Base-by-base conservation (phyloP, 2,888 invertebrate species). In the Acrobasis consociella region DNA sequence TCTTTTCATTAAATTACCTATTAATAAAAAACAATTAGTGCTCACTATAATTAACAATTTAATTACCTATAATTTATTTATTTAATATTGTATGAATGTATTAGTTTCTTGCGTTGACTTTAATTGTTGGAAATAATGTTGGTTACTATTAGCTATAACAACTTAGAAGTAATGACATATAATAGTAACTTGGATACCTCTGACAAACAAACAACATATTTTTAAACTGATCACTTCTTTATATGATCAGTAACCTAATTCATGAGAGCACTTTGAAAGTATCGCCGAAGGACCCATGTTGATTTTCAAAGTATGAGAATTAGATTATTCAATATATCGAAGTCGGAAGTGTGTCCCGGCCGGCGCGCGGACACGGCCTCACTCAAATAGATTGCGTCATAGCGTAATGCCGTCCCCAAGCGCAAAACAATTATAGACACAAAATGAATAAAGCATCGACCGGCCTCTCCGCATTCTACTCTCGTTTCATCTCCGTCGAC, bases 371-470 rank as follows among this genome's bases (percentile, higher is more conserved):
- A 83, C 82, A 77, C 76, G 75, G 82, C 82, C 22, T 87, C 88
- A 89, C 90, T 91, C 86, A 86, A 80, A 86, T 83, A 87, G 88
- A 91, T 91, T 90, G 84, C 87, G 81, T 86, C 85, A 89, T 86
- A 87, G 71, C 71, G 81, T 81, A 82, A 83, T 83, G 75, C 70
- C 74, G 75, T 86, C 85, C 87, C 87, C 77, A 72, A 79, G 86
- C 85, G 83, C 82, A 78, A 83, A 84, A 86, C 87, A 90, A 91
- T 91, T 89, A 91, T 88, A 85, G 78, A 78, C 77, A 81, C 81
- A 75, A 82, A 85, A 87, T 87, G 87, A 89, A 89, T 89, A 87
- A 87, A 87, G 84, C 83, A 88, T 86, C 78, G 76, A 69, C 71
- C 74, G 73, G 73, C 73, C 77, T 80, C 75, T 77, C 76, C 78